Evolutionary conservation across 2,888 invertebrate genomes (phyloP).

Genomic region (Smittia aterrima): DNA sequence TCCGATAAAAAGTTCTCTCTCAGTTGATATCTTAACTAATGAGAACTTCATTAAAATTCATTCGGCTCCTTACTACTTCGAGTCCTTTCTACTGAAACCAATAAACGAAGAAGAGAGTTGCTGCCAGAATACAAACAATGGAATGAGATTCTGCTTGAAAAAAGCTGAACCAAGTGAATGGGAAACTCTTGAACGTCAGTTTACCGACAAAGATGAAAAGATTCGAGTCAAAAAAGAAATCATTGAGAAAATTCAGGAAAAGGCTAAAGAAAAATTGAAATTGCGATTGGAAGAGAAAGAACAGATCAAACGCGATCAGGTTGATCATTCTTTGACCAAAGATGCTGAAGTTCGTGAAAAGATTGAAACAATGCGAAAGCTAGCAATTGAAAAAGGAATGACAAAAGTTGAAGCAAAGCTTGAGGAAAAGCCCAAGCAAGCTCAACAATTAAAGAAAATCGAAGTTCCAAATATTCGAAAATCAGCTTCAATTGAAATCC

Average conservation of each 20-base stretch:
- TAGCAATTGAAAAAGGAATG: conserved; percentile 56
- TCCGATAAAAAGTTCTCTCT: conserved; percentile 61
- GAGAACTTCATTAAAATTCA: conserved; percentile 71
- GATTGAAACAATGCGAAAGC: conserved; percentile 64
- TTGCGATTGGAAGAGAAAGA: conserved; percentile 57
- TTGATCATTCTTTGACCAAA: conserved; percentile 57
- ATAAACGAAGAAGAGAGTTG: conserved; percentile 64
- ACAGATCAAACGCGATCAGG: conserved; percentile 59
- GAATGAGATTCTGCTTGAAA: conserved; percentile 64
- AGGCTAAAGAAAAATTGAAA: conserved; percentile 58
- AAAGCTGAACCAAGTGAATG: conserved; percentile 61
- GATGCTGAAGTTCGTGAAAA: conserved; percentile 58
- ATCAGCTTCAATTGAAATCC: conserved; percentile 61
- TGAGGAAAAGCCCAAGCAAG: conserved; percentile 47
- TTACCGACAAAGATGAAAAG: conserved; percentile 59
- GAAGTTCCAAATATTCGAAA: conserved; percentile 60
- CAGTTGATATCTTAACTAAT: conserved; percentile 68
- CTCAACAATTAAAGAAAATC: conserved; percentile 37
- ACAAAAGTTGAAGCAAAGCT: conserved; percentile 44
- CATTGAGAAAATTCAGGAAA: conserved; percentile 58
- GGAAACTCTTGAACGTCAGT: conserved; percentile 58
- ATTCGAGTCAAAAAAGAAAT: conserved; percentile 59
- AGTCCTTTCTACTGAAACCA: conserved; percentile 64
- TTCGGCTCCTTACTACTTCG: conserved; percentile 71
- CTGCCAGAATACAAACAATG: conserved; percentile 62